Evolutionary conservation across 2,113 vertebrate genomes (phyloP).

Genomic region (Strix uralensis): DNA sequence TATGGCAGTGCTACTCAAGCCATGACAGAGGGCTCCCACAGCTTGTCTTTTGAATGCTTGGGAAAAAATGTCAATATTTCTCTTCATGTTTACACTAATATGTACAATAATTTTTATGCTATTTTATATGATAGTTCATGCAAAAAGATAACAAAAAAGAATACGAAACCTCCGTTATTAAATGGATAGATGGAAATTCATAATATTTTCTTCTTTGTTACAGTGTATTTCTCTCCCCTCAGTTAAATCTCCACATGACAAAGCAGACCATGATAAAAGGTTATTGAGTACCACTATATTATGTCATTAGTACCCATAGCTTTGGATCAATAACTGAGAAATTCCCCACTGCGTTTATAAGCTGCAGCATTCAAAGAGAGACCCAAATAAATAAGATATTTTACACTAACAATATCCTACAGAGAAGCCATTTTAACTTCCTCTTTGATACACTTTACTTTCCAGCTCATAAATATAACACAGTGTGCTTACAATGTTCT

Average conservation of each 20-base stretch:
- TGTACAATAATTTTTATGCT: neutral
- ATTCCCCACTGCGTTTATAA: constrained; percentile 62
- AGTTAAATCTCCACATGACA: constrained; percentile 43
- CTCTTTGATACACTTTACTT: constrained; percentile 47
- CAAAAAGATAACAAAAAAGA: neutral
- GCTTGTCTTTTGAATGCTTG: neutral
- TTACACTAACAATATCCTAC: constrained; percentile 47
- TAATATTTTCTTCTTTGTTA: neutral
- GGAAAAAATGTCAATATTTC: neutral
- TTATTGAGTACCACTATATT: constrained; percentile 52
- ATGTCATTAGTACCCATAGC: constrained; percentile 57
- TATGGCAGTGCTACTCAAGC: neutral
- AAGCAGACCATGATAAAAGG: constrained; percentile 55
- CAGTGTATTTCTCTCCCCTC: neutral
- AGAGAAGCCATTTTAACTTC: constrained; percentile 59
- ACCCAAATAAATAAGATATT: constrained; percentile 60
- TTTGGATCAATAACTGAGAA: constrained; percentile 66
- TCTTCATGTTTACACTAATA: neutral
- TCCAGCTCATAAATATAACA: constrained; percentile 55
- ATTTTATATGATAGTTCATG: neutral
- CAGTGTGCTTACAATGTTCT: neutral
- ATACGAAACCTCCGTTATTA: neutral
- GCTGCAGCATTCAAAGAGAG: constrained; percentile 29
- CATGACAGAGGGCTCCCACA: neutral
- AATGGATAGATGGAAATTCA: neutral